These are phyloP conservation scores for Stomatorhinus walkeri DNA, from an alignment of 2,797 vertebrate genomes.

Conservation along the genomic window DNA sequence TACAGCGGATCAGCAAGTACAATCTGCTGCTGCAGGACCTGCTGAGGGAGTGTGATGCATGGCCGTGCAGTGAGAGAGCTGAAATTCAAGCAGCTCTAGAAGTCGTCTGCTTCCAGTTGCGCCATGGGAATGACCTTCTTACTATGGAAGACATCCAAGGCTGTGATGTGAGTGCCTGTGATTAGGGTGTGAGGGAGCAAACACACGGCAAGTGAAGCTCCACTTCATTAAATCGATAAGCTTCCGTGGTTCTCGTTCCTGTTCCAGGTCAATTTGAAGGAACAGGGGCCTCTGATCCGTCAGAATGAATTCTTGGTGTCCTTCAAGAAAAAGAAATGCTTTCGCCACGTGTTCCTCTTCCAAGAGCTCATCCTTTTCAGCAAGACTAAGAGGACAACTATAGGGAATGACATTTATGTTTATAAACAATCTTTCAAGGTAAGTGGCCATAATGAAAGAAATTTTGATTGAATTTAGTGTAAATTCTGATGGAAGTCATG, in stretches of 20 bases:
- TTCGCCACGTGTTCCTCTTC: slow-evolving; percentile 66
- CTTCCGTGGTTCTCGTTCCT: not conserved
- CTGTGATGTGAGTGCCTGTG: slow-evolving; percentile 59
- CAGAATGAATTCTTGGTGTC: slow-evolving; percentile 68
- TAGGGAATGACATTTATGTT: slow-evolving; percentile 67
- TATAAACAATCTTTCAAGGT: slow-evolving; percentile 79
- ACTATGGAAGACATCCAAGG: slow-evolving; percentile 73
- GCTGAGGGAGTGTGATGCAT: slow-evolving; percentile 46
- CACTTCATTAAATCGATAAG: not conserved
- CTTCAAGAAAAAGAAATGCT: slow-evolving; percentile 39
- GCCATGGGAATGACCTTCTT: slow-evolving; percentile 70
- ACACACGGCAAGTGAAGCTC: not conserved
- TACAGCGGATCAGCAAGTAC: slow-evolving; percentile 79
- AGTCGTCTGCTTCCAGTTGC: slow-evolving; percentile 71
- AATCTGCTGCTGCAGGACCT: slow-evolving; percentile 72
- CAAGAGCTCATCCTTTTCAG: slow-evolving; percentile 34
- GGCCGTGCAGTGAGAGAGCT: slow-evolving; percentile 45
- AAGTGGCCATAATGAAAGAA: not conserved
- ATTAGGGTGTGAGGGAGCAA: not conserved
- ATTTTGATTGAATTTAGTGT: not conserved
- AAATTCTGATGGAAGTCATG: not conserved
- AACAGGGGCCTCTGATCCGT: slow-evolving; percentile 67
- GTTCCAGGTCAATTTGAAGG: slow-evolving; percentile 33
- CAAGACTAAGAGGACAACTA: slow-evolving; percentile 32
- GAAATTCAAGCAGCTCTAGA: slow-evolving; percentile 61